A percentile compares a stretch with the other conserved stretches of the same genome.
Conservation (phyloP, 2,797 vertebrate species). For the Heliangelus exortis region DNA sequence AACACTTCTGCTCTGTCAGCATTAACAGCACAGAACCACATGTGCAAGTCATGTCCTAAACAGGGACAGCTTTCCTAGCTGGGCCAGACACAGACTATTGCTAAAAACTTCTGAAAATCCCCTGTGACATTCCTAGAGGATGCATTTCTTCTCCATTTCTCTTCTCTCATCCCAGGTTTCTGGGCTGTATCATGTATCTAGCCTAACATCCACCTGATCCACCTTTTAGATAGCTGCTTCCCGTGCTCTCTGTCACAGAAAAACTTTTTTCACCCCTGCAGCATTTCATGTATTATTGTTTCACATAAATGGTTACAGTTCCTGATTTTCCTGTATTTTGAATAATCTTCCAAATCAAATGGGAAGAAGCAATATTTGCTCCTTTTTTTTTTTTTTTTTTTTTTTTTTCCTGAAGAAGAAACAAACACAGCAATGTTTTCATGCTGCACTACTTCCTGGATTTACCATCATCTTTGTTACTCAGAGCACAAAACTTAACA, state of each 20-base stretch:
- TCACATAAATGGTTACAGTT: background rate
- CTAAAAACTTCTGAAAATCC: background rate
- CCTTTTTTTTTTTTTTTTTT: background rate
- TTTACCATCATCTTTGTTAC: background rate
- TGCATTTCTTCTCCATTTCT: background rate
- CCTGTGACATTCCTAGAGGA: background rate
- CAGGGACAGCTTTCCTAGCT: background rate
- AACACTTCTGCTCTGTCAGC: background rate
- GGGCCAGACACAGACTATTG: background rate
- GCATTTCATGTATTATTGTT: background rate
- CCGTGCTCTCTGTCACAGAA: background rate
- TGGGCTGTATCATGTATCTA: background rate
- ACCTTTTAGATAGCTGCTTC: background rate
- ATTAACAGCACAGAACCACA: background rate
- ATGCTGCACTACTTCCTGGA: background rate
- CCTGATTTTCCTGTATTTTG: background rate
- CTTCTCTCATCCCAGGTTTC: background rate
- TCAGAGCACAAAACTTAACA: fast-evolving
- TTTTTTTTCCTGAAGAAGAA: background rate
- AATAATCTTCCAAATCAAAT: background rate
- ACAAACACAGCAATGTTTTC: background rate
- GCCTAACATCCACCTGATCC: background rate
- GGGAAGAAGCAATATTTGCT: background rate
- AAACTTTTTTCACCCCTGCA: background rate
- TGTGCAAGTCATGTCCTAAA: background rate